phyloP scores from a whole-genome alignment of 2,888 invertebrate genomes.

The Luperina testacea region DNA sequence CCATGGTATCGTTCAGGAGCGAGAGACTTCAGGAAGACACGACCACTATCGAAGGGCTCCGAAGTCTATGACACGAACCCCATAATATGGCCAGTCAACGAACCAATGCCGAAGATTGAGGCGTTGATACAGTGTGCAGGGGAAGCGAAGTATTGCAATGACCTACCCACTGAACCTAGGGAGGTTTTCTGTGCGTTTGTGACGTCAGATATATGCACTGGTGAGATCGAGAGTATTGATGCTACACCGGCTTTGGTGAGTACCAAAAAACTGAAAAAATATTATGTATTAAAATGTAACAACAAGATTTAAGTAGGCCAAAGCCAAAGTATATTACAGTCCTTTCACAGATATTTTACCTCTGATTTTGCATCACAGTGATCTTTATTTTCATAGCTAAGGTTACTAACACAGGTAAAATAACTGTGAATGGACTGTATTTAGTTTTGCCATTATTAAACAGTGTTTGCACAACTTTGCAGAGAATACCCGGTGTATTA shows the following conservation, averaged over 20 bases:
- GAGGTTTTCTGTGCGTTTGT: conserved; percentile 93
- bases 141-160: conserved; percentile 92
- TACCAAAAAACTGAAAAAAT: neutral
- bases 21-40: conserved; percentile 82
- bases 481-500: conserved; percentile 92
- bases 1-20: conserved; percentile 88
- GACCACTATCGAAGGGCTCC: conserved; percentile 91
- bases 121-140: conserved; percentile 91
- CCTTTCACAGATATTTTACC: neutral
- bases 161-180: conserved; percentile 89
- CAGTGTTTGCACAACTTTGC: conserved; percentile 59
- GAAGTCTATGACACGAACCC: conserved; percentile 92
- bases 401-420: neutral
- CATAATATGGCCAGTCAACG: conserved; percentile 91
- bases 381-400: neutral
- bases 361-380: neutral
- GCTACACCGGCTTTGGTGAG: conserved; percentile 91
- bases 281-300: neutral
- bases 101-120: conserved; percentile 92
- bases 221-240: conserved; percentile 91
- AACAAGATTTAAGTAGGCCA: neutral
- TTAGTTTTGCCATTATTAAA: neutral
- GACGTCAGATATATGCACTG: conserved; percentile 87
- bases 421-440: neutral
- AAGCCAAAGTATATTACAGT: neutral